Evolutionary conservation across 2,113 vertebrate species (phyloP).

Genomic region (Petromus typicus): DNA sequence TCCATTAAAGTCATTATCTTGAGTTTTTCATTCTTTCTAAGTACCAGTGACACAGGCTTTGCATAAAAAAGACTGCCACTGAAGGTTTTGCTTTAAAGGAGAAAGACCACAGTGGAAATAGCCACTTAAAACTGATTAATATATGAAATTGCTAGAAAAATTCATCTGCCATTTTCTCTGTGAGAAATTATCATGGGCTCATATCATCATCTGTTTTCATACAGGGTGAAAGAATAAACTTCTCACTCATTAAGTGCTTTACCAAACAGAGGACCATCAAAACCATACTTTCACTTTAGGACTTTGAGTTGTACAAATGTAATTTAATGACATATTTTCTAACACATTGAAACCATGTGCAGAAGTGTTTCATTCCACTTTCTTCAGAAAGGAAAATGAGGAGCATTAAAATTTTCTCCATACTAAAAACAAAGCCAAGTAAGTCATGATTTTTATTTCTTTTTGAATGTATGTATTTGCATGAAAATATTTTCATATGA

Average conservation of each 20-base stretch:
- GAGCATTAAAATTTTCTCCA: neutral
- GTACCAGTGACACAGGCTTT: neutral
- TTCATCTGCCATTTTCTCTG: neutral
- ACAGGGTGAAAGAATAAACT: neutral
- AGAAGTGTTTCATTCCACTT: neutral
- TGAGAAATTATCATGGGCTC: neutral
- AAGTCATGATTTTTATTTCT: neutral
- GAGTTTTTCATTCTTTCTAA: neutral
- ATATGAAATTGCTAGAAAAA: neutral
- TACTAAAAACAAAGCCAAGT: neutral
- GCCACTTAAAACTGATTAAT: neutral
- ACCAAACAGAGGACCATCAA: neutral
- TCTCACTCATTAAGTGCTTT: neutral
- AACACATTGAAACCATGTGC: neutral
- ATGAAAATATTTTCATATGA: neutral
- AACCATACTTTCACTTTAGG: neutral
- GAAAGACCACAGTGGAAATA: neutral
- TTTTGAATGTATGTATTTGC: neutral
- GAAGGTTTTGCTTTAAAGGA: neutral
- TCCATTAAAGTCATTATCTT: neutral
- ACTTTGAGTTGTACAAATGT: neutral
- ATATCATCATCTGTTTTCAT: neutral
- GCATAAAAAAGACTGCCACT: neutral
- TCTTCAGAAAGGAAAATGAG: neutral
- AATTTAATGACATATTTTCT: constrained; percentile 25